Evolutionary conservation across 2,113 vertebrate genomes (phyloP).

Genomic region (Gulo gulo): DNA sequence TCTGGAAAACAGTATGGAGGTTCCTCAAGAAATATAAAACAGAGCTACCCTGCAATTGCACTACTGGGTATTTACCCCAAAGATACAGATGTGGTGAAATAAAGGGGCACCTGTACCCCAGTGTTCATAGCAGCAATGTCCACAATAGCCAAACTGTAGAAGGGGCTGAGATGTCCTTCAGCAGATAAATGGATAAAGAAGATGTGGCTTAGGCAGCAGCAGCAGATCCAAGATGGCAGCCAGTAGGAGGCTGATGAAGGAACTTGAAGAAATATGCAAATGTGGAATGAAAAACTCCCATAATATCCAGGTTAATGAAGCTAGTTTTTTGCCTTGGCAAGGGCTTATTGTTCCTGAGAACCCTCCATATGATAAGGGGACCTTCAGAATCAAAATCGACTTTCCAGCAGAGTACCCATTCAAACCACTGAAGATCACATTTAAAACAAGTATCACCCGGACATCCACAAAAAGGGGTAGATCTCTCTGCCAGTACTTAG

Average conservation of each 20-base stretch:
- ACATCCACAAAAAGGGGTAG: conserved; percentile 99
- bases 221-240: too few species aligned
- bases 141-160: too few species aligned
- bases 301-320: conserved; percentile 99
- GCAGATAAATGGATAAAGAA: too few species aligned
- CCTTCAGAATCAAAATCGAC: conserved; percentile 99
- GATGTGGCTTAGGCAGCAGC: too few species aligned
- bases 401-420: conserved; percentile 99
- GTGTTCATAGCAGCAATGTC: too few species aligned
- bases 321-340: conserved; percentile 99
- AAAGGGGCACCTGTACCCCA: too few species aligned
- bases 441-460: conserved; percentile 99
- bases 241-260: conserved; percentile 78
- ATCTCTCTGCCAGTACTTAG: conserved; percentile 99
- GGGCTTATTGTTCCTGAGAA: conserved; percentile 43
- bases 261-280: conserved; percentile 98
- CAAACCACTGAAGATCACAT: conserved; percentile 99
- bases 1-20: too few species aligned
- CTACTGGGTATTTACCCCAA: too few species aligned
- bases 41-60: too few species aligned
- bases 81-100: too few species aligned
- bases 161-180: too few species aligned
- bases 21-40: too few species aligned
- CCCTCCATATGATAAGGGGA: conserved; percentile 78
- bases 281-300: conserved; percentile 99